Conservation (phyloP, 2,797 vertebrate genomes). For the Enoplosus armatus region DNA sequence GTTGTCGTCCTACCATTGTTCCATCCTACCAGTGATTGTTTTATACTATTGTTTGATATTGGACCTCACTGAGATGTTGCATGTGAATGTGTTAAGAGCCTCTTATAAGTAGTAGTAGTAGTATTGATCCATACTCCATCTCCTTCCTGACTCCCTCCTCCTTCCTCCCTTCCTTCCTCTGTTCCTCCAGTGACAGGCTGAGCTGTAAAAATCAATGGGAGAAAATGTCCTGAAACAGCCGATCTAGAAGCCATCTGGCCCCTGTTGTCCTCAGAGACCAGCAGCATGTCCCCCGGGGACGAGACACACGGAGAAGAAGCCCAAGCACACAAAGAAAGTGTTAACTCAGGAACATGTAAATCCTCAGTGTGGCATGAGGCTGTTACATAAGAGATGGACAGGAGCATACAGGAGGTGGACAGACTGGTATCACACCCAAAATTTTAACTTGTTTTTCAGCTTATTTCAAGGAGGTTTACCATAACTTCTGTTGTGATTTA, state of each 20-base stretch:
- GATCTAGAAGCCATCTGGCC: conserved; percentile 85
- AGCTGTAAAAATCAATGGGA: conserved; percentile 86
- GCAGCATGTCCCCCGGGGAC: conserved; percentile 66
- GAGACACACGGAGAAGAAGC: conserved; percentile 53
- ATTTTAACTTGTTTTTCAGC: background rate
- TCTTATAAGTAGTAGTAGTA: conserved; percentile 43
- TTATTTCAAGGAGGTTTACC: conserved; percentile 10
- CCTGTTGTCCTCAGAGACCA: conserved; percentile 74
- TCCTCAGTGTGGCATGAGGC: conserved; percentile 38
- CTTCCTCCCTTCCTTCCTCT: conserved; percentile 54
- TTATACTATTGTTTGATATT: conserved; percentile 18
- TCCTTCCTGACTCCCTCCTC: conserved; percentile 35
- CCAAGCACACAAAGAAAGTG: conserved; percentile 56
- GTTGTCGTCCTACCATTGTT: too few relatives aligned
- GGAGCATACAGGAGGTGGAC: background rate
- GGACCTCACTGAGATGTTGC: conserved; percentile 39
- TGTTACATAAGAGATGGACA: conserved; percentile 56
- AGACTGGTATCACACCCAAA: background rate
- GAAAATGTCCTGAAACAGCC: conserved; percentile 85
- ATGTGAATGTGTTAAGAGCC: conserved; percentile 50
- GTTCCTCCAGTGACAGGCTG: conserved; percentile 77
- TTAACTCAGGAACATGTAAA: conserved; percentile 70
- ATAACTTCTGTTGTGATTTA: background rate
- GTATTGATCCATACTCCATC: conserved; percentile 58
- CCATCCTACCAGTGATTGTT: too few relatives aligned